These are phyloP conservation scores for Caenorhabditis imperialis DNA, from an alignment of 2,888 invertebrate species.

Conservation along the genomic window DNA sequence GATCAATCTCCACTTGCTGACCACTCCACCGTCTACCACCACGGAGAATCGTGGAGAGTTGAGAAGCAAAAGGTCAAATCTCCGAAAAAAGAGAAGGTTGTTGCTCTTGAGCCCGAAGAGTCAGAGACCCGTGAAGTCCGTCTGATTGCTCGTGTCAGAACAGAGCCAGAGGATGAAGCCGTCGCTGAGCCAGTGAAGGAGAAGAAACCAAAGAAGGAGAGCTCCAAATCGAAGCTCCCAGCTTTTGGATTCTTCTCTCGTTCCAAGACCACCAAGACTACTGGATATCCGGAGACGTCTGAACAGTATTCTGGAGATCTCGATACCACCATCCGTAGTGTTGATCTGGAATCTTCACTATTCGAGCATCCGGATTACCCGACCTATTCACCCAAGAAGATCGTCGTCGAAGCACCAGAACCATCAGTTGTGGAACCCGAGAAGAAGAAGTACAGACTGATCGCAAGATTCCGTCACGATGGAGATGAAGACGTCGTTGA, in stretches of 20 bases:
- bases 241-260: not conserved
- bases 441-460: slow-evolving; percentile 20
- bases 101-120: slow-evolving; percentile 12
- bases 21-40: slow-evolving; percentile 50
- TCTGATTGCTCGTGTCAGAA: slow-evolving; percentile 37
- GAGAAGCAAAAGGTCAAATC: slow-evolving; percentile 29
- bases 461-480: slow-evolving; percentile 53
- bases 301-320: slow-evolving; percentile 14
- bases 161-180: slow-evolving; percentile 18
- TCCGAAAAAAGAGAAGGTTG: slow-evolving; percentile 6
- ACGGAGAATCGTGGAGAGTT: slow-evolving; percentile 45
- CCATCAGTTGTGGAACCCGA: not conserved
- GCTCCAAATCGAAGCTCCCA: slow-evolving; percentile 1
- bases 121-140: slow-evolving; percentile 42
- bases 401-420: slow-evolving; percentile 4
- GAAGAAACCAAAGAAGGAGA: slow-evolving; percentile 30
- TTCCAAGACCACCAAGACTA: not conserved
- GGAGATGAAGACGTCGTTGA: slow-evolving; percentile 59
- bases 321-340: slow-evolving; percentile 6
- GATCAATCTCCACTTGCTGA: slow-evolving; percentile 41
- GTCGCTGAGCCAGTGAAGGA: slow-evolving; percentile 1
- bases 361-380: slow-evolving; percentile 22
- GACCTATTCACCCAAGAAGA: slow-evolving; percentile 14
- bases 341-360: slow-evolving; percentile 5
- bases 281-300: slow-evolving; percentile 10